Evolutionary conservation across 2,797 vertebrate genomes (phyloP).

Genomic region (Acanthornis magna): DNA sequence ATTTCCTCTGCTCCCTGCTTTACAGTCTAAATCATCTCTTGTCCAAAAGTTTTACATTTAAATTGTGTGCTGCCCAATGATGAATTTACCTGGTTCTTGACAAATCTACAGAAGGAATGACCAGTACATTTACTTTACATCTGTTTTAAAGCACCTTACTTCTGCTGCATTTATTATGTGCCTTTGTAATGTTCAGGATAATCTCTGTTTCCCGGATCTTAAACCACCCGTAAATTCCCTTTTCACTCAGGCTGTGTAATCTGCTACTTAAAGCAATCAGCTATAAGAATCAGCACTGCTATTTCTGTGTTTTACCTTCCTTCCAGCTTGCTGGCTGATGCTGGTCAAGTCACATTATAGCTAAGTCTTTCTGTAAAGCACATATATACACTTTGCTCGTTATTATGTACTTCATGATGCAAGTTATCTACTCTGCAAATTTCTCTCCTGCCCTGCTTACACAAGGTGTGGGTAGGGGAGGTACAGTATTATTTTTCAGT

Average conservation of each 20-base stretch:
- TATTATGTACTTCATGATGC: not conserved
- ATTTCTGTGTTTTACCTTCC: not conserved
- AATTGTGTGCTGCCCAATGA: not conserved
- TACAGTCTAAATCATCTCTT: not conserved
- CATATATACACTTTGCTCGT: not conserved
- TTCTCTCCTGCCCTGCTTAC: not conserved
- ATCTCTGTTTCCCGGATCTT: not conserved
- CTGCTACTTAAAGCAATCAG: not conserved
- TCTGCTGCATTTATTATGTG: not conserved
- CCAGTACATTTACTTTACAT: not conserved
- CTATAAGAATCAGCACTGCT: not conserved
- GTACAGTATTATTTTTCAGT: not conserved
- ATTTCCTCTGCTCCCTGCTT: not conserved
- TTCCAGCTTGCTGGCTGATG: not conserved
- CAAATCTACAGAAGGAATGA: not conserved
- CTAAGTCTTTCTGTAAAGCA: not conserved
- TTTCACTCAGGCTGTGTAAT: rapidly evolving
- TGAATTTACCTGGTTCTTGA: not conserved
- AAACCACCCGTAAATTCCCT: not conserved
- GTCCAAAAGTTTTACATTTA: not conserved
- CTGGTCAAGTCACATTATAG: not conserved
- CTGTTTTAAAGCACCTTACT: not conserved
- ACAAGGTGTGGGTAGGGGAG: not conserved
- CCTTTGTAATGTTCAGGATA: not conserved
- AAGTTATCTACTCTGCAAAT: not conserved